Conservation (phyloP, 2,888 invertebrate genomes). For the Tipula helvola region DNA sequence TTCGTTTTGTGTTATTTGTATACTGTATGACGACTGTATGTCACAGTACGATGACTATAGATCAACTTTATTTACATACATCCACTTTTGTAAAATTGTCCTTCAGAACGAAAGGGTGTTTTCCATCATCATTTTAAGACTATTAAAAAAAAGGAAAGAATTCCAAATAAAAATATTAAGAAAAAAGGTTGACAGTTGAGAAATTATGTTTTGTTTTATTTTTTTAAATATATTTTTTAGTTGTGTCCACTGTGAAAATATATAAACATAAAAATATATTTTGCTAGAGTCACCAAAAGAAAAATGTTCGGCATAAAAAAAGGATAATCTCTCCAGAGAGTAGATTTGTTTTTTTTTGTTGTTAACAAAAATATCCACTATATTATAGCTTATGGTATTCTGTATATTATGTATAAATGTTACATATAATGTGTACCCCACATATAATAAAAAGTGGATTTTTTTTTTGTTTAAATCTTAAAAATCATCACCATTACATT, state of each 20-base stretch:
- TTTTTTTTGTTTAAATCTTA: neutral
- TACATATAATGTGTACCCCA: no score
- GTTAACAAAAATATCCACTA: neutral
- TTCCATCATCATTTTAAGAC: neutral
- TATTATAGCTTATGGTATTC: neutral
- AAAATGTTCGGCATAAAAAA: neutral
- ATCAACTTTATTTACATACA: neutral
- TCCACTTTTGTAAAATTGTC: neutral
- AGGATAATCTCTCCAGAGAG: neutral
- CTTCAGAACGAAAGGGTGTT: neutral
- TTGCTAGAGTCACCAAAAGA: neutral
- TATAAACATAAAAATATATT: neutral
- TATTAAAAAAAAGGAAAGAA: neutral
- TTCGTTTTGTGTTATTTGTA: neutral
- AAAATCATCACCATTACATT: neutral
- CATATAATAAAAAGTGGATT: neutral
- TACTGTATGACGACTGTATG: neutral
- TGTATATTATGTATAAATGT: neutral
- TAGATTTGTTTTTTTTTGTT: neutral
- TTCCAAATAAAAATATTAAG: neutral
- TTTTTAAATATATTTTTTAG: neutral
- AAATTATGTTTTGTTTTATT: neutral
- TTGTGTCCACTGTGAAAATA: neutral
- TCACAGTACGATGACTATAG: neutral
- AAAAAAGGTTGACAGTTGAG: neutral